phyloP scores from a whole-genome alignment of 1,140 invertebrate species.

The Rhizoglyphus robini region DNA sequence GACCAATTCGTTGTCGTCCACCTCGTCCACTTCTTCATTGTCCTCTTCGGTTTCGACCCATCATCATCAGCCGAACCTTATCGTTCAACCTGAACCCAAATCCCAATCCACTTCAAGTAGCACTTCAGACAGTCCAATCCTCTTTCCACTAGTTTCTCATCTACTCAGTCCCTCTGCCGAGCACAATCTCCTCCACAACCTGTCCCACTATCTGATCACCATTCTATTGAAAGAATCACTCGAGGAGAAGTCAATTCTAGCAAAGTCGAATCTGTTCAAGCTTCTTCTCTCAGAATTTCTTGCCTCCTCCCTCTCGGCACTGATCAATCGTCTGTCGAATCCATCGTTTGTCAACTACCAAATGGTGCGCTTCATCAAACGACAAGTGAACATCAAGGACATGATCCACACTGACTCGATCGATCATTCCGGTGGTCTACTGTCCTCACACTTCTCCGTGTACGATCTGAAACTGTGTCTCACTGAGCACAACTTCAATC shows the following conservation, averaged over 20 bases:
- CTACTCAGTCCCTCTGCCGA: neutral
- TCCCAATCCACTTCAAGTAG: neutral
- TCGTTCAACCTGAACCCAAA: neutral
- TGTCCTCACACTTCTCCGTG: neutral
- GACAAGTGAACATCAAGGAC: neutral
- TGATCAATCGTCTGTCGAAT: neutral
- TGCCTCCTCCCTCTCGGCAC: neutral
- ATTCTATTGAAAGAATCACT: neutral
- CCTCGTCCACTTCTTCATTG: neutral
- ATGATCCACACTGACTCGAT: neutral
- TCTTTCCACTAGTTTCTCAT: neutral
- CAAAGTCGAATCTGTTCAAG: neutral
- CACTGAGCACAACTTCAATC: neutral
- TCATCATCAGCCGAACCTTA: neutral
- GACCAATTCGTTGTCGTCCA: constrained; percentile 2
- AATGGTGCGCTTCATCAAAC: neutral
- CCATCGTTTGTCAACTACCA: neutral
- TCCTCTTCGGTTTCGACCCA: neutral
- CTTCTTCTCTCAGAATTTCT: neutral
- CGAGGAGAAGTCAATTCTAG: neutral
- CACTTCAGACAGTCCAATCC: neutral
- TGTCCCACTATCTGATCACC: neutral
- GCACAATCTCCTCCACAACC: neutral
- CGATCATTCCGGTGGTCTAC: neutral
- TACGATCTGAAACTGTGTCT: neutral